A percentile compares a stretch with the other conserved stretches of the same genome.
Conservation (phyloP, 2,888 invertebrate genomes). For the Eristalis pertinax region DNA sequence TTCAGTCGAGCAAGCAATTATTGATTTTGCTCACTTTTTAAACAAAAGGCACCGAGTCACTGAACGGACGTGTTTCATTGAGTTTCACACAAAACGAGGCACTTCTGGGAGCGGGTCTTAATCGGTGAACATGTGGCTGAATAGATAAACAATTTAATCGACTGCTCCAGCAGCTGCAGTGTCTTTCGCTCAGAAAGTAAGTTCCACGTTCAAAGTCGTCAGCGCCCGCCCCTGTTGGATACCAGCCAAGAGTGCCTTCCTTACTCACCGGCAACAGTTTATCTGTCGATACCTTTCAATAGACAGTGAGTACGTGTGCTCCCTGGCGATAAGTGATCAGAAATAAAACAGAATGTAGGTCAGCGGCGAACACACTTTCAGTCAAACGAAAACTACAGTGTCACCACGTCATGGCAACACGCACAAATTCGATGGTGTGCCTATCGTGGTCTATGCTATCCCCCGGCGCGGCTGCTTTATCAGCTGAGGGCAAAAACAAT, state of each 20-base stretch:
- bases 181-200: neutral
- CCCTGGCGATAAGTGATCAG: neutral
- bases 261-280: neutral
- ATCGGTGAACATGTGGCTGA: neutral
- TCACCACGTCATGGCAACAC: neutral
- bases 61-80: neutral
- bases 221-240: neutral
- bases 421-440: neutral
- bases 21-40: no score
- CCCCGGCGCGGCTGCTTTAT: no score
- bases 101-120: neutral
- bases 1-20: no score
- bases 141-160: neutral
- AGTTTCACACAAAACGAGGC: neutral
- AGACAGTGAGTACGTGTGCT: neutral
- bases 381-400: neutral
- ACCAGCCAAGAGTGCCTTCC: neutral
- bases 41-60: neutral
- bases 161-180: neutral
- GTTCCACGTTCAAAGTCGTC: neutral
- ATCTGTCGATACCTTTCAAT: neutral
- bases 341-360: conserved; percentile 4
- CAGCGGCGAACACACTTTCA: neutral
- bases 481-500: neutral
- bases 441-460: no score